Evolutionary conservation across 2,888 invertebrate species (phyloP), one percentile per base, ranked within the genome.

Genomic region (Ophioninae sp.): DNA sequence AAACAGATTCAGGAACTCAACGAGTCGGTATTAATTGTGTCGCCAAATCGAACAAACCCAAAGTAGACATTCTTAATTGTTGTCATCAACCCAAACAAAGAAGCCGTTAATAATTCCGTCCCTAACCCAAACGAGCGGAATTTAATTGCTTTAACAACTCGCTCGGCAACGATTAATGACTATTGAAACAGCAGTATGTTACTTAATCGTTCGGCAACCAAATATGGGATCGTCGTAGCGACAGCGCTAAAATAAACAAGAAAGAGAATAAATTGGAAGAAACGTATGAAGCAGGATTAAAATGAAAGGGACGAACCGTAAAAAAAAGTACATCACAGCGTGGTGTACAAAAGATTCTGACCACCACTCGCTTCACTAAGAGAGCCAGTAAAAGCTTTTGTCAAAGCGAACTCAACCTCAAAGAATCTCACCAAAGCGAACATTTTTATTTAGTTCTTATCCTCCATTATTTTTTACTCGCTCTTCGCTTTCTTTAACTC

Each of bases 211-310:
- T 0, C 21, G 67, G 68, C 81, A 79, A 85, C 86, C 81, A 81
- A 83, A 73, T 75, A 75, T 84, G 81, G 75, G 83, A 80, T 78
- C 84, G 78, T 69, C 82, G 82, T 85, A 83, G 85, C 86, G 79
- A 84, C 74, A 81, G 64, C 72, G 37, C 59, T 70, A 67, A 59
- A 62, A 30, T 61, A 57, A 57, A 70, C 74, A 57, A 44, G 8
- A 75, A 56, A 72, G 65, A 82, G 61, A 69, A 37, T n/a, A 21
- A n/a, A n/a, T n/a, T n/a, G n/a, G n/a, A n/a, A n/a, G n/a, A n/a
- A n/a, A n/a, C 2, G 13, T 7, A 44, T 80, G 50, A 21, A 59
- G 17, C 23, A 17, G 59, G 61, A 59, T 20, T 76, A 59, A 39
- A 10, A 62, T 5, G 17, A 68, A 69, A 44, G 65, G 76, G 44